Percentiles rank a stretch among this genome's conserved stretches.
Evolutionary conservation across 2,888 invertebrate genomes (phyloP).

Genomic region (Eugnorisma glareosa): DNA sequence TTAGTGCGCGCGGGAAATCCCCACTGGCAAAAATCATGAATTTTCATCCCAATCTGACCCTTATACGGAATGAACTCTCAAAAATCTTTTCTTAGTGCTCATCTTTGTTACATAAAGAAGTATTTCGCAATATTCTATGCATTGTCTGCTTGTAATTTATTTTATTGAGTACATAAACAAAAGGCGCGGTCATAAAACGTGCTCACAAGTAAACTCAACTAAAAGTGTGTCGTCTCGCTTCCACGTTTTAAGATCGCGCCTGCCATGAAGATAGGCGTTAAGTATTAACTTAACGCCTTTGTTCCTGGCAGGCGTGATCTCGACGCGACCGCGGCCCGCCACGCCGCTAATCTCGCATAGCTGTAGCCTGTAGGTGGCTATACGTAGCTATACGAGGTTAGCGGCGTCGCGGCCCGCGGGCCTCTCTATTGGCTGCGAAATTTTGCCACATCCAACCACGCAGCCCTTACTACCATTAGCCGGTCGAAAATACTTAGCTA

Average conservation of each 20-base stretch:
- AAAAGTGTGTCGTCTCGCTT: constrained; percentile 9
- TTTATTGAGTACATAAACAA: neutral
- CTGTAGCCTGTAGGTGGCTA: neutral
- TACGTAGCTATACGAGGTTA: neutral
- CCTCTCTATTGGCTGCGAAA: constrained; percentile 13
- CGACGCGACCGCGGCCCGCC: neutral
- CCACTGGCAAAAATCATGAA: no score
- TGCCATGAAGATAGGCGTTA: neutral
- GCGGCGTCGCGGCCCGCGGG: neutral
- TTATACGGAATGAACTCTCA: neutral
- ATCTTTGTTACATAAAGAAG: neutral
- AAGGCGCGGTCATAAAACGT: neutral
- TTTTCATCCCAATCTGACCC: neutral
- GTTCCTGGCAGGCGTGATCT: neutral
- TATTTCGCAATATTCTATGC: neutral
- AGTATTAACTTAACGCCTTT: no score
- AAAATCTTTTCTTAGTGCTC: neutral
- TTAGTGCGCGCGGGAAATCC: neutral
- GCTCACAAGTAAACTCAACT: neutral
- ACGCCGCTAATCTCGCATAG: neutral
- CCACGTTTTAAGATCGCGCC: constrained; percentile 7
- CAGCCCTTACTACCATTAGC: neutral
- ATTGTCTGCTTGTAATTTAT: neutral
- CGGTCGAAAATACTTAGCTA: neutral
- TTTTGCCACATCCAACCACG: neutral